Conservation (phyloP, 2,797 vertebrate genomes). For the Oreortyx pictus region DNA sequence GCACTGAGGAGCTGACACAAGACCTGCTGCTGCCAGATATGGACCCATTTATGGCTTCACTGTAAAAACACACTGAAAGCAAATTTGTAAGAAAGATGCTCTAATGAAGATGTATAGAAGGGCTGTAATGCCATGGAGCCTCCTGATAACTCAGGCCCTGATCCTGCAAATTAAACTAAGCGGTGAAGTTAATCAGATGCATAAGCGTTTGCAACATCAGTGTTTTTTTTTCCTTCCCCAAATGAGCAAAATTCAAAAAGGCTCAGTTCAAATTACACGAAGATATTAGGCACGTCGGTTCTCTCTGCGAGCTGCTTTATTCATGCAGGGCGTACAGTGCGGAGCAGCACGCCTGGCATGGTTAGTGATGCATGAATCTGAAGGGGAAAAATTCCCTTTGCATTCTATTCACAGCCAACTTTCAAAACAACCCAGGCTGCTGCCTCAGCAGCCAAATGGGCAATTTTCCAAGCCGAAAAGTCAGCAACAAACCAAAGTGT, state of each 20-base stretch:
- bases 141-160: conserved; percentile 73
- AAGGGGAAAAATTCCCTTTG: conserved; percentile 65
- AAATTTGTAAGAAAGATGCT: conserved; percentile 58
- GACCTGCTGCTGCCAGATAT: conserved; percentile 60
- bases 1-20: conserved; percentile 57
- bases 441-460: conserved; percentile 70
- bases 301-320: conserved; percentile 62
- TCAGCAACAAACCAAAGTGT: conserved; percentile 34
- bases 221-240: conserved; percentile 53
- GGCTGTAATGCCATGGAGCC: conserved; percentile 65
- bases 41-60: conserved; percentile 50
- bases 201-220: conserved; percentile 70
- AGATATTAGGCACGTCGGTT: conserved; percentile 57
- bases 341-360: conserved; percentile 66
- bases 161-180: conserved; percentile 75
- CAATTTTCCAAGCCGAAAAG: conserved; percentile 69
- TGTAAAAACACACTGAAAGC: conserved; percentile 58
- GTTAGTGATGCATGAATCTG: conserved; percentile 74
- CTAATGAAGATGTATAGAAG: conserved; percentile 72
- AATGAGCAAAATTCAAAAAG: conserved; percentile 69
- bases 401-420: conserved; percentile 75
- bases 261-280: conserved; percentile 67
- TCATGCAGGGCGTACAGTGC: conserved; percentile 56
- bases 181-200: conserved; percentile 66
- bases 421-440: conserved; percentile 71